phyloP scores from a whole-genome alignment of 1,140 invertebrate species.

The Pollicipes pollicipes region DNA sequence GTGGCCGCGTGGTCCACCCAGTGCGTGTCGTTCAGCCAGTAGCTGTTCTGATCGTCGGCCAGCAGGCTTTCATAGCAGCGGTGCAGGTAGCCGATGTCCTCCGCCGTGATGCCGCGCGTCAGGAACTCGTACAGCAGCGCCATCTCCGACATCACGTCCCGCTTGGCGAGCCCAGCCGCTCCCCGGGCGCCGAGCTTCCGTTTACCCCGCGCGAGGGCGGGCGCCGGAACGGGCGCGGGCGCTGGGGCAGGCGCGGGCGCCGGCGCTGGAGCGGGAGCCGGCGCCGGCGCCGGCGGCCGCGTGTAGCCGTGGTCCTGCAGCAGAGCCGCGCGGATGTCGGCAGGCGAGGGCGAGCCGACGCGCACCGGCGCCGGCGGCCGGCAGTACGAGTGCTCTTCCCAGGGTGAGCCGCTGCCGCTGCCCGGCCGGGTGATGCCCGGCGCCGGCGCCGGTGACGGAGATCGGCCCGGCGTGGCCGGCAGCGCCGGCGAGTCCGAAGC shows the following conservation, averaged over 20 bases:
- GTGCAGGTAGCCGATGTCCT: conserved; percentile 74
- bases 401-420: neutral
- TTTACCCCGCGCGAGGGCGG: neutral
- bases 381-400: conserved; percentile 4
- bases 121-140: conserved; percentile 67
- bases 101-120: conserved; percentile 68
- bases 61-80: conserved; percentile 68
- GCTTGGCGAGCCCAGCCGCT: conserved; percentile 26
- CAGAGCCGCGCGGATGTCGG: neutral
- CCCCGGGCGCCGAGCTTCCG: neutral
- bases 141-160: conserved; percentile 57
- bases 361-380: neutral
- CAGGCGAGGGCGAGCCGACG: neutral
- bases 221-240: too few species aligned
- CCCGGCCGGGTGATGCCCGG: too few species aligned
- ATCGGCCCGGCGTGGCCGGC: too few species aligned
- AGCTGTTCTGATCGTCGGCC: conserved; percentile 59
- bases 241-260: too few species aligned
- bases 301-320: neutral
- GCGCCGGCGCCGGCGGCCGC: neutral
- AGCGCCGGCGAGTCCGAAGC: neutral
- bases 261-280: neutral
- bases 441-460: neutral
- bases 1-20: conserved; percentile 16
- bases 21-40: conserved; percentile 88